Conservation (phyloP, 2,888 invertebrate genomes). For the Xylota segnis region DNA sequence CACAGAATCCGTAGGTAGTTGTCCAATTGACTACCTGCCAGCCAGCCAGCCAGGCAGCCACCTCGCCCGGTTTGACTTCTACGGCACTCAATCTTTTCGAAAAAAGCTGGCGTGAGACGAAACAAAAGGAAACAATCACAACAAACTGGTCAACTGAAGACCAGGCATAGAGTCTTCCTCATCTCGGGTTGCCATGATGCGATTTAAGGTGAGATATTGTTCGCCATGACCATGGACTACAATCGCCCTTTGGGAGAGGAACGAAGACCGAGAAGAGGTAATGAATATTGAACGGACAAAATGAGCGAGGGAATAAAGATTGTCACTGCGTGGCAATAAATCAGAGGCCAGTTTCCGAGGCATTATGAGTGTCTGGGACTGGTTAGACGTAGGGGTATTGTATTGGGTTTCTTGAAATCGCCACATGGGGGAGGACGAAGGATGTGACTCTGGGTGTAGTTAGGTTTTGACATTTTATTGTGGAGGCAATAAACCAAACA, state of each 20-base stretch:
- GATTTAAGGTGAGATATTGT: constrained; percentile 71
- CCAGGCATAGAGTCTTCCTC: constrained; percentile 27
- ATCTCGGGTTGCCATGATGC: constrained; percentile 40
- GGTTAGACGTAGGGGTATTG: constrained; percentile 26
- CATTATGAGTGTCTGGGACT: constrained; percentile 51
- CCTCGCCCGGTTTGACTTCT: constrained; percentile 66
- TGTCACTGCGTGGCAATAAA: constrained; percentile 74
- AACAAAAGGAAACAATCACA: constrained; percentile 75
- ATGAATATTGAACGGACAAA: constrained; percentile 73
- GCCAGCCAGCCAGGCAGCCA: constrained; percentile 45
- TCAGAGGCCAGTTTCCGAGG: constrained; percentile 63
- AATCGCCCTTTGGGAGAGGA: neutral
- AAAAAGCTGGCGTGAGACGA: constrained; percentile 66
- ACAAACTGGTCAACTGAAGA: constrained; percentile 55
- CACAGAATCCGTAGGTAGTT: constrained; percentile 56
- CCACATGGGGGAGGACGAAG: constrained; percentile 71
- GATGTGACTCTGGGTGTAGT: constrained; percentile 49
- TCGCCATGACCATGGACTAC: constrained; percentile 43
- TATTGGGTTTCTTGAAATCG: constrained; percentile 67
- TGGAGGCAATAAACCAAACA: constrained; percentile 69
- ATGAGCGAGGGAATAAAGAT: constrained; percentile 70
- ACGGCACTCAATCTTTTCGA: constrained; percentile 62
- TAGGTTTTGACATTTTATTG: constrained; percentile 66
- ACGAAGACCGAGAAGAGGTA: constrained; percentile 37
- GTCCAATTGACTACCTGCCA: constrained; percentile 73